Percentiles rank a stretch among this genome's conserved stretches.
phyloP scores from a whole-genome alignment of 2,797 vertebrate species.

The Aselliscus stoliczkanus region DNA sequence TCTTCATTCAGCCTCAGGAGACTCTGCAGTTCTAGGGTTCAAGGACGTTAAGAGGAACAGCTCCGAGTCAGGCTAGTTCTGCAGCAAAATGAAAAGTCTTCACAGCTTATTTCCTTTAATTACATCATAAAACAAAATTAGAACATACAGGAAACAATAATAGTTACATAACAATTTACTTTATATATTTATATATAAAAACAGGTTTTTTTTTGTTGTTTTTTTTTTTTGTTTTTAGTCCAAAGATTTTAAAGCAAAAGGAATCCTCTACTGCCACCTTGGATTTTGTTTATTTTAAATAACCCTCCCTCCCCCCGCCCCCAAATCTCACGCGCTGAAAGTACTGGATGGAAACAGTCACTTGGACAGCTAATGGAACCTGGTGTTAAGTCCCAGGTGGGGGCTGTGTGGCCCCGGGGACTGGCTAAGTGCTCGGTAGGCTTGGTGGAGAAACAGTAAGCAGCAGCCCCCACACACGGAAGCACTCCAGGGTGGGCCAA shows the following conservation, averaged over 20 bases:
- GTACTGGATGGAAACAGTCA: conserved; percentile 37
- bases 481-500: not conserved
- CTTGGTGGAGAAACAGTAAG: conserved; percentile 17
- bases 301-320: not conserved
- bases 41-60: not conserved
- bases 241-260: conserved; percentile 76
- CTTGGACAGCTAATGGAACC: conserved; percentile 41
- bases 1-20: not conserved
- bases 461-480: not conserved
- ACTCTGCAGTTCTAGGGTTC: not conserved
- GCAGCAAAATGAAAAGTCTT: conserved; percentile 68
- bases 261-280: conserved; percentile 70
- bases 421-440: not conserved
- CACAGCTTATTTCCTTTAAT: conserved; percentile 78
- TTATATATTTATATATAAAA: conserved; percentile 76
- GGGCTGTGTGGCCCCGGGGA: not conserved
- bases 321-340: not conserved
- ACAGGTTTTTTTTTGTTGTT: conserved; percentile 41
- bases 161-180: conserved; percentile 77
- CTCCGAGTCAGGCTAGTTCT: conserved; percentile 38
- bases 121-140: conserved; percentile 77
- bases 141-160: conserved; percentile 77
- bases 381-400: not conserved
- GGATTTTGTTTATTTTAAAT: conserved; percentile 67
- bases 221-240: no score